These are phyloP conservation scores for Abscondita cerata DNA, from an alignment of 2,888 invertebrate species.

Conservation along the genomic window DNA sequence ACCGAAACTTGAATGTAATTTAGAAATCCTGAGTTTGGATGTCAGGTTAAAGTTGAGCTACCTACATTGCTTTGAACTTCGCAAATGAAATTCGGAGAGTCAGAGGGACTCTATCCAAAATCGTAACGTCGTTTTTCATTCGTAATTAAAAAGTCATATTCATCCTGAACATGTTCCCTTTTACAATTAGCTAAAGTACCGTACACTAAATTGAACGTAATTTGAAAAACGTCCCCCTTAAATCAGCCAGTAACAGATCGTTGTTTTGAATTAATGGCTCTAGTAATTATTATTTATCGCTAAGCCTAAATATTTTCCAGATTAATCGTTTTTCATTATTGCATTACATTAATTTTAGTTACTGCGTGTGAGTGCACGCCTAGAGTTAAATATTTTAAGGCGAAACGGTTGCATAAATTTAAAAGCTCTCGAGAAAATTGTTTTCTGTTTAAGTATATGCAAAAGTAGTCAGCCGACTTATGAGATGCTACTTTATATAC, in stretches of 20 bases:
- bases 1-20: constrained; percentile 34
- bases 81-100: constrained; percentile 31
- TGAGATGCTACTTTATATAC: no score
- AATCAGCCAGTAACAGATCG: constrained; percentile 41
- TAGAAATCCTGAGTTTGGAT: constrained; percentile 34
- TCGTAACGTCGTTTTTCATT: constrained; percentile 45
- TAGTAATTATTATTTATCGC: constrained; percentile 49
- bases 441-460: constrained; percentile 18
- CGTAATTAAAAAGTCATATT: constrained; percentile 54
- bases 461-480: background rate
- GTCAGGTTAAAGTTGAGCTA: constrained; percentile 29
- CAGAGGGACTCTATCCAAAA: constrained; percentile 27
- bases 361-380: constrained; percentile 12
- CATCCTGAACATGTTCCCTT: constrained; percentile 49
- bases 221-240: constrained; percentile 53
- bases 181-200: constrained; percentile 54
- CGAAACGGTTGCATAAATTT: constrained; percentile 22
- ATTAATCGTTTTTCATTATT: constrained; percentile 33
- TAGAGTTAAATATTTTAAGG: constrained; percentile 18
- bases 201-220: constrained; percentile 49
- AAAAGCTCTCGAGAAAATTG: constrained; percentile 30
- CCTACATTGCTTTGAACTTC: constrained; percentile 28
- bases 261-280: constrained; percentile 44
- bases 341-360: constrained; percentile 27
- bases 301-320: constrained; percentile 51